Percentiles rank a stretch among this genome's conserved stretches.
Evolutionary conservation across 1,140 invertebrate species (phyloP).

Genomic region (Delia radicum): DNA sequence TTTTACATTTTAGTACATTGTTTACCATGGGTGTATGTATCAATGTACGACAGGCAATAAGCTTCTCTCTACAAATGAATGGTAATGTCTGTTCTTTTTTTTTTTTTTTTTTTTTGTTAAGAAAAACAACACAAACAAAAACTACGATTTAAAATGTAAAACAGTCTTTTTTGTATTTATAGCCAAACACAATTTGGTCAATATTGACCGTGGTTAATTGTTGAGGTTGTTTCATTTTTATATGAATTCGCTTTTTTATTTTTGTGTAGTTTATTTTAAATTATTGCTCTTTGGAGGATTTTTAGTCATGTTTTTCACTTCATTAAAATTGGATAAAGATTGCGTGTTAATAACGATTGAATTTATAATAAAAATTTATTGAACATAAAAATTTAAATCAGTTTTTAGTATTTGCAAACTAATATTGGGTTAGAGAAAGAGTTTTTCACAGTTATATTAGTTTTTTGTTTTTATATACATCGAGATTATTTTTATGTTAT

Average conservation of each 20-base stretch:
- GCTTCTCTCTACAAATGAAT: neutral
- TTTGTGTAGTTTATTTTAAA: neutral
- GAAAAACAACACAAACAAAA: neutral
- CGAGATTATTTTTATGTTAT: no score
- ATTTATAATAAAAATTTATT: no score
- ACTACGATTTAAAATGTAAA: neutral
- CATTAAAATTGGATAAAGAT: neutral
- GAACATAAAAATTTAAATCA: no score
- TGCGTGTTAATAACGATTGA: neutral
- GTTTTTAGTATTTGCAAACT: no score
- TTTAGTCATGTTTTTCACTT: neutral
- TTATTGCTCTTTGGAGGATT: neutral
- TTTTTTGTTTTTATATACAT: no score
- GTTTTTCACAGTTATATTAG: no score
- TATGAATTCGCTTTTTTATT: neutral
- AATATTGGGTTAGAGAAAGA: no score
- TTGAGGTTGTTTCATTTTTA: neutral
- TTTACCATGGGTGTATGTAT: no score
- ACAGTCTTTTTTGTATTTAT: neutral
- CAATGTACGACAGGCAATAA: neutral
- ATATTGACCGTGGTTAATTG: neutral
- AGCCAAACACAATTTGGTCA: slow-evolving; percentile 1
- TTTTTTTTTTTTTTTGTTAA: neutral
- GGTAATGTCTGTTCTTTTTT: neutral
- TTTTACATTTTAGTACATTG: no score